Conservation (phyloP, 2,113 vertebrate species). For the Orientallactaga bullata region DNA sequence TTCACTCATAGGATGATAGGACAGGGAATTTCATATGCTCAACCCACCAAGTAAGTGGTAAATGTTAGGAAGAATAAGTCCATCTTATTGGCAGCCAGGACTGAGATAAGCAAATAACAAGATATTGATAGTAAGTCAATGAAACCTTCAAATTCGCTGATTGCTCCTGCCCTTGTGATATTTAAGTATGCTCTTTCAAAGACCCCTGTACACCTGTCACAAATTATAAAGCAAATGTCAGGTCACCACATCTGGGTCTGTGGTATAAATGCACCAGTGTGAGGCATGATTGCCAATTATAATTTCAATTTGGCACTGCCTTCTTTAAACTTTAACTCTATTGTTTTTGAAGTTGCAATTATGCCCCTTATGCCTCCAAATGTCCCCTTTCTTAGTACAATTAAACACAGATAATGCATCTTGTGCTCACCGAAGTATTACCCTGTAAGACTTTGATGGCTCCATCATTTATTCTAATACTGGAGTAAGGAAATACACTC, state of each 20-base stretch:
- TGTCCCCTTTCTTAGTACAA: not conserved
- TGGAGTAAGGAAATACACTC: conserved; percentile 41
- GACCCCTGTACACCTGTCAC: not conserved
- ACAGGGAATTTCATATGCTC: not conserved
- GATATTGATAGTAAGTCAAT: conserved; percentile 28
- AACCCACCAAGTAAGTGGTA: not conserved
- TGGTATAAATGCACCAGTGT: not conserved
- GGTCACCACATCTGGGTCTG: not conserved
- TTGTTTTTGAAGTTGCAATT: not conserved
- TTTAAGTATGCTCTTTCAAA: conserved; percentile 33
- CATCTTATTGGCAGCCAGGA: conserved; percentile 6
- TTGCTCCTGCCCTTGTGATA: not conserved
- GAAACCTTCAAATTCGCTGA: not conserved
- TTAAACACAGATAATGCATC: not conserved
- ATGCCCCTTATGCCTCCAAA: conserved; percentile 5
- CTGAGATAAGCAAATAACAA: conserved; percentile 27
- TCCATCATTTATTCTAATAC: conserved; percentile 32
- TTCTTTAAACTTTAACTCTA: conserved; percentile 38
- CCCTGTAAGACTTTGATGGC: not conserved
- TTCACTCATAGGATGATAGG: not conserved
- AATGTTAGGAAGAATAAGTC: not conserved
- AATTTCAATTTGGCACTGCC: not conserved
- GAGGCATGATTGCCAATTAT: conserved; percentile 21
- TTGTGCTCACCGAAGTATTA: not conserved
- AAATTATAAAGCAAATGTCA: conserved; percentile 32